Evolutionary conservation across 2,797 vertebrate genomes (phyloP).

Genomic region (Sebastes goodei): DNA sequence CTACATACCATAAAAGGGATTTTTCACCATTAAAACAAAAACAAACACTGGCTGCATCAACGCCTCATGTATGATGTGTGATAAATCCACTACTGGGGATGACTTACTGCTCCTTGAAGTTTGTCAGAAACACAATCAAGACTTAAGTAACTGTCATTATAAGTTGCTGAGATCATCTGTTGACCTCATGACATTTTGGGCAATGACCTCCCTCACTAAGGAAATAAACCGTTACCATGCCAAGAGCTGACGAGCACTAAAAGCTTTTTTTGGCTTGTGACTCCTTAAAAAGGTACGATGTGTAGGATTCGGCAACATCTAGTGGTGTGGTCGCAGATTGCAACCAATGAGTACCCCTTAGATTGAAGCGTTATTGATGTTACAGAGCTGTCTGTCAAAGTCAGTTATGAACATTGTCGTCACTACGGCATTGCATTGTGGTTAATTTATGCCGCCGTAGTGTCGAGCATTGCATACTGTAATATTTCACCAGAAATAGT

Average conservation of each 20-base stretch:
- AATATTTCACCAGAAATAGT: no score
- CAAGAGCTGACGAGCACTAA: not conserved
- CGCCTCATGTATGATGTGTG: not conserved
- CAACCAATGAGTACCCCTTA: no score
- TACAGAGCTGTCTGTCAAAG: no score
- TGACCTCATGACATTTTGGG: not conserved
- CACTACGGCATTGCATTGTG: no score
- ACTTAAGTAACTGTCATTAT: not conserved
- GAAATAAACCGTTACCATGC: not conserved
- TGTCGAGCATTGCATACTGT: no score
- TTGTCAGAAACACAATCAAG: not conserved
- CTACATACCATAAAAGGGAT: not conserved
- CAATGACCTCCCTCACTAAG: not conserved
- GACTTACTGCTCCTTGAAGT: not conserved
- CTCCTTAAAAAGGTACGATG: no score
- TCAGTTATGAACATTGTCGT: no score
- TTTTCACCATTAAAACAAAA: not conserved
- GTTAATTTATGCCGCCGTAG: no score
- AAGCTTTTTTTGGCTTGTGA: not conserved
- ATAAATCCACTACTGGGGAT: not conserved
- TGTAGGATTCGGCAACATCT: no score
- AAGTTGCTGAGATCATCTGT: not conserved
- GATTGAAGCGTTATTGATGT: no score
- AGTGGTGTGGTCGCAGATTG: no score
- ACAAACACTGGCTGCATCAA: not conserved